Base-by-base conservation (phyloP, 2,113 vertebrate species). In the Noturus placidus region DNA sequence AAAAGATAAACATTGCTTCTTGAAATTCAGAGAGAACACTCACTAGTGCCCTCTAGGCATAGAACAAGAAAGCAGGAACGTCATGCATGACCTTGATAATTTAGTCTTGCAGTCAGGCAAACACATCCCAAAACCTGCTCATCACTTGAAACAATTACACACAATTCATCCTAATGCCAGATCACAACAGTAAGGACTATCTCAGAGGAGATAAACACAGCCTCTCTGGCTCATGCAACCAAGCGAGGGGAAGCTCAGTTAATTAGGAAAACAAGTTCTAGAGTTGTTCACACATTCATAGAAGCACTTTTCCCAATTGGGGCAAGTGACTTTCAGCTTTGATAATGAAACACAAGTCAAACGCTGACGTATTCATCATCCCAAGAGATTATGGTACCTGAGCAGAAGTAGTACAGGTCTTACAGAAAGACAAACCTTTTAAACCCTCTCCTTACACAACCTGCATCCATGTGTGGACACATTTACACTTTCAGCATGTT, bases 291-390 rank as follows among this genome's bases (percentile, higher is more conserved):
- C n/a, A 83, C 81, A 63, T 83, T 82, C 81, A 67, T 19, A 83
- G 20, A 83, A 67, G 82, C 42, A 67, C 82, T 83, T 83, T 67
- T 50, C 59, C 61, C 61, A n/a, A 30, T 17, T 83, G 59, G 82
- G 82, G 61, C 52, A 83, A 67, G 20, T 82, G 61, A 38, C 33
- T 61, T 80, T 82, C 59, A 82, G n/a, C 81, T 82, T 52, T 67
- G 35, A 83, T 52, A 67, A 83, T 83, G 82, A 83, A 83, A 83
- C 82, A 63, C 81, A 67, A 83, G 42, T 50, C 61, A 83, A 67
- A 83, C 82, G 11, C 22, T 30, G 38, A 83, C 25, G 14, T 82
- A 61, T 61, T 82, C 56, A 61, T 25, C 79, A 38, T 67, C 82
- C 61, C 61, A 67, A 50, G 82, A 52, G 82, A 67, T 67, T 13